Evolutionary conservation across 2,797 vertebrate genomes (phyloP).

Genomic region (Alcedo quadribrachys): DNA sequence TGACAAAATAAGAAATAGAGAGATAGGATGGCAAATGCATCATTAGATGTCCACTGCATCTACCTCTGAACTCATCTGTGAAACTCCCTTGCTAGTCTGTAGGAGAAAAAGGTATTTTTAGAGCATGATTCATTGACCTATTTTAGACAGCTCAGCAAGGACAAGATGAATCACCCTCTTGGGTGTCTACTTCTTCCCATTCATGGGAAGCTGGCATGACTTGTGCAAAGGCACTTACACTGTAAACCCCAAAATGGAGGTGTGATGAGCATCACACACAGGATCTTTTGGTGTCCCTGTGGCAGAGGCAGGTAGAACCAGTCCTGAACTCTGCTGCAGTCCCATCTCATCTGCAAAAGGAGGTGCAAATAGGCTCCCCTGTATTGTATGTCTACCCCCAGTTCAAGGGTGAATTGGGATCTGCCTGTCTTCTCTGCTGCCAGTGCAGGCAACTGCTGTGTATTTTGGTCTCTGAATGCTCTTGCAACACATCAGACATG

Average conservation of each 20-base stretch:
- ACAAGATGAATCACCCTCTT: conserved; percentile 16
- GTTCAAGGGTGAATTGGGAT: background rate
- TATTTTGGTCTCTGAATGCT: background rate
- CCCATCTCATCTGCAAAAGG: background rate
- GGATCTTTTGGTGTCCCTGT: background rate
- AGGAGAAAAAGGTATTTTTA: conserved; percentile 31
- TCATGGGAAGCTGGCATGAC: background rate
- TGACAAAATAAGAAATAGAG: background rate
- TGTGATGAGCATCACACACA: accelerated
- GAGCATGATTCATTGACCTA: conserved; percentile 41
- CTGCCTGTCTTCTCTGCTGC: background rate
- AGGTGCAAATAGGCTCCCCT: background rate
- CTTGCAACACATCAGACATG: background rate
- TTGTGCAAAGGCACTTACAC: background rate
- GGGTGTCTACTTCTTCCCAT: background rate
- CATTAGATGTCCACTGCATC: background rate
- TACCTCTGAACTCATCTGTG: background rate
- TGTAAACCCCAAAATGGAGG: background rate
- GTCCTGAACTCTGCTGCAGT: background rate
- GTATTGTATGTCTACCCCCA: accelerated
- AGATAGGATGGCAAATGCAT: background rate
- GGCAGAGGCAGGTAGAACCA: background rate
- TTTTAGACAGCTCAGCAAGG: conserved; percentile 30
- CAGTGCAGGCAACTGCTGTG: background rate
- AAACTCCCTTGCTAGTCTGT: background rate